A percentile compares a stretch with the other conserved stretches of the same genome.
These are phyloP conservation scores for Sinocyclocheilus maitianheensis DNA, from an alignment of 2,113 vertebrate species.

Conservation along the genomic window DNA sequence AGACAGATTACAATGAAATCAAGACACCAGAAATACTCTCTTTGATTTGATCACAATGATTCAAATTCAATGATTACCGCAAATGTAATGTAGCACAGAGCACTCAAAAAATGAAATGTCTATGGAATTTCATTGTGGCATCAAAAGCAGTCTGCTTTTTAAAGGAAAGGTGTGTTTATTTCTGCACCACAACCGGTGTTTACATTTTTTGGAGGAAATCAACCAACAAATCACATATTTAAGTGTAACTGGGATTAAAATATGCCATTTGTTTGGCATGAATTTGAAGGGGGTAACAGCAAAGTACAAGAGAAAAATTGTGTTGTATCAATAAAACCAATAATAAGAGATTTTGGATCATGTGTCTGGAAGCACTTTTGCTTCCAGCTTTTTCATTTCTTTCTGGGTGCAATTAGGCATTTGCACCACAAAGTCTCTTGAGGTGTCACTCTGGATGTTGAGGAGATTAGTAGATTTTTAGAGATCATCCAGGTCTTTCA, in stretches of 20 bases:
- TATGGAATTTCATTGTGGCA: background rate
- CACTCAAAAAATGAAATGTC: background rate
- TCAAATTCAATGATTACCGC: background rate
- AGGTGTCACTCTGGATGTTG: background rate
- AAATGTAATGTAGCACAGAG: background rate
- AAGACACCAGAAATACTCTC: slow-evolving; percentile 1
- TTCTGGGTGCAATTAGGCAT: background rate
- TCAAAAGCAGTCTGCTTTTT: background rate
- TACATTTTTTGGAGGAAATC: background rate
- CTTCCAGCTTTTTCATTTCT: background rate
- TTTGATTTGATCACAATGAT: slow-evolving; percentile 21
- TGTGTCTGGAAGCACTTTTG: background rate
- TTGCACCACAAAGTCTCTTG: background rate
- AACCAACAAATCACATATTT: background rate
- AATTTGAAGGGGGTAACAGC: background rate
- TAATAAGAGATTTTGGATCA: background rate
- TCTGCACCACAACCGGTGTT: background rate
- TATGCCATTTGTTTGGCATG: background rate
- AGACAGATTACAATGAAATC: background rate
- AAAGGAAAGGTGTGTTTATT: background rate
- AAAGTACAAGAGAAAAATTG: background rate
- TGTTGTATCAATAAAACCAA: background rate
- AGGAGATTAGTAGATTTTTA: background rate
- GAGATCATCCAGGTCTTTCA: background rate
- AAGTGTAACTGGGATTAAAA: background rate